Percentiles rank a stretch among this genome's conserved stretches.
phyloP scores from a whole-genome alignment of 2,888 invertebrate species.

The Drosophila phalerata region DNA sequence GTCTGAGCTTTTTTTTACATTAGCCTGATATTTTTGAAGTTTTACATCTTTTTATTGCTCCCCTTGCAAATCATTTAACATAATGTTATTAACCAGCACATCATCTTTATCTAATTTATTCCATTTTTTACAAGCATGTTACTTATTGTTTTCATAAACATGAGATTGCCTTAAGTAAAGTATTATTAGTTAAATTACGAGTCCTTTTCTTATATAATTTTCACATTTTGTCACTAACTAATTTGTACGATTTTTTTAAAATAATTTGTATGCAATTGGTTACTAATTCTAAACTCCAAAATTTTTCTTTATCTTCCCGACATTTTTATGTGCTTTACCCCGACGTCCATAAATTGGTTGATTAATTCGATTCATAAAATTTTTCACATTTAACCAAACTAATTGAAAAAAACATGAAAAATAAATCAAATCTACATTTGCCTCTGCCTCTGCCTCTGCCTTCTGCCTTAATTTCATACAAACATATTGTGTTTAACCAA shows the following conservation, averaged over 20 bases:
- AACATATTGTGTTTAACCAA: conserved; percentile 44
- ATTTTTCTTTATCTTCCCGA: conserved; percentile 44
- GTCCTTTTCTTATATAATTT: not conserved
- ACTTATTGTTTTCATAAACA: not conserved
- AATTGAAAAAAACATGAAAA: conserved; percentile 7
- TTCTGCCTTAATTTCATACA: conserved; percentile 7
- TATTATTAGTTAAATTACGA: conserved; percentile 15
- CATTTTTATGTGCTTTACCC: conserved; percentile 33
- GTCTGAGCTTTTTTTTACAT: not conserved
- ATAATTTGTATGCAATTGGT: conserved; percentile 35
- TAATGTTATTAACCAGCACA: not conserved
- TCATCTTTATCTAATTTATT: conserved; percentile 11
- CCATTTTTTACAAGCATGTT: conserved; percentile 33
- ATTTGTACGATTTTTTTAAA: not conserved
- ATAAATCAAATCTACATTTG: conserved; percentile 20
- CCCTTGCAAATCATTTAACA: conserved; percentile 2
- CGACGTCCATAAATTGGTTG: conserved; percentile 35
- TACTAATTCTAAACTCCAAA: conserved; percentile 48
- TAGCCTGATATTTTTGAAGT: conserved; percentile 8
- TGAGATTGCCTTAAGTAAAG: not conserved
- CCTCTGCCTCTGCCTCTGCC: conserved; percentile 12
- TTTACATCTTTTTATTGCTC: not conserved
- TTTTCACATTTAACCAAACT: conserved; percentile 25
- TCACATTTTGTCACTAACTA: conserved; percentile 21
- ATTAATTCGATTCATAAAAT: conserved; percentile 25